A percentile compares a stretch with the other conserved stretches of the same genome.
These are phyloP conservation scores for Amphiprion clarkii DNA, from an alignment of 2,797 vertebrate genomes.

Conservation along the genomic window DNA sequence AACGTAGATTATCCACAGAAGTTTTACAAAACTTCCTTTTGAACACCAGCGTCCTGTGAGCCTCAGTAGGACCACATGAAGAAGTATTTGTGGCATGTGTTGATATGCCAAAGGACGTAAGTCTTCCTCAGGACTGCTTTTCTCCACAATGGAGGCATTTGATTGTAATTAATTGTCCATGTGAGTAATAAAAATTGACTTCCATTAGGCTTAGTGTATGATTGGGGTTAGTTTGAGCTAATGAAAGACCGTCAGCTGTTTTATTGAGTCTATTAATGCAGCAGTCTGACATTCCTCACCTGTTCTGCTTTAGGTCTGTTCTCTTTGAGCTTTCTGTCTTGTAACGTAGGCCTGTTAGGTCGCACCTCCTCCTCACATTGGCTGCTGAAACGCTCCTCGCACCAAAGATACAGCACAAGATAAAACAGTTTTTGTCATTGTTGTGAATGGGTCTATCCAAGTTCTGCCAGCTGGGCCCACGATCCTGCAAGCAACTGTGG, in stretches of 20 bases:
- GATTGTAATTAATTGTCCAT: background rate
- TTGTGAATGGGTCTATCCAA: conserved; percentile 20
- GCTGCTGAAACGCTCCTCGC: conserved; percentile 24
- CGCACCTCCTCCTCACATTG: conserved; percentile 47
- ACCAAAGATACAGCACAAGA: conserved; percentile 24
- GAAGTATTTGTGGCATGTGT: conserved; percentile 36
- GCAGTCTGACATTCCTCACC: conserved; percentile 41
- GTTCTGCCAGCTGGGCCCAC: conserved; percentile 22
- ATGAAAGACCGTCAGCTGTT: conserved; percentile 17
- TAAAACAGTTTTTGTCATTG: conserved; percentile 33
- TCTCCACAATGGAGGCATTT: conserved; percentile 24
- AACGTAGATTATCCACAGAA: conserved; percentile 48
- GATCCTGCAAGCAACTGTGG: background rate
- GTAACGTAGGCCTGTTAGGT: conserved; percentile 48
- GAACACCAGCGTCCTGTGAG: conserved; percentile 40
- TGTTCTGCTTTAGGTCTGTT: conserved; percentile 40
- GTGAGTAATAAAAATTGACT: conserved; percentile 9
- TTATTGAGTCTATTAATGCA: conserved; percentile 34
- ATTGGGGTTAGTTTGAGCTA: conserved; percentile 15
- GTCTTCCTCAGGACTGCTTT: conserved; percentile 26
- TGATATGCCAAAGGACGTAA: conserved; percentile 30
- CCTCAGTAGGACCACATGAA: conserved; percentile 34
- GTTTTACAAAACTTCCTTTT: conserved; percentile 59
- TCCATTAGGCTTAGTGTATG: conserved; percentile 16
- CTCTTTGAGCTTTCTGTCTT: conserved; percentile 43